Base-by-base conservation (phyloP, 1,140 invertebrate species). In the Panulirus ornatus region DNA sequence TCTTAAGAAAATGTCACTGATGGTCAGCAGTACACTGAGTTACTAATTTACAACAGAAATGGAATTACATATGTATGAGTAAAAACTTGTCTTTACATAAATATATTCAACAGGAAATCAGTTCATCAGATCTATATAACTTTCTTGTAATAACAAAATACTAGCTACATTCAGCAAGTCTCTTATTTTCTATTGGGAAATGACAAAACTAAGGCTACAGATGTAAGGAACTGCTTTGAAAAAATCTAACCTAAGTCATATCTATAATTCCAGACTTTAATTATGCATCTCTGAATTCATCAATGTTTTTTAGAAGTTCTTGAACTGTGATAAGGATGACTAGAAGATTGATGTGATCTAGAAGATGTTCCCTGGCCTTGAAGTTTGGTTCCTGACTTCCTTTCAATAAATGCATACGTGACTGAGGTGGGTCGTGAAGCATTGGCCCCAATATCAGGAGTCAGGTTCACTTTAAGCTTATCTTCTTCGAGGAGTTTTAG, bases 401-500 rank as follows among this genome's bases (percentile, higher is more conserved):
- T 36, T 51, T 88, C 85, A 70, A 88, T 88, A 36, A 88, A 88
- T 42, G 73, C 19, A 38, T 88, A 88, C 0, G 85, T 88, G 14
- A 88, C 85, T 22, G 85, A 88, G 54, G 85, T 88, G 3, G 85
- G 85, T 42, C 54, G 16, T 11, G 81, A 6, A 8, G 51, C 75
- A 2, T 27, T 44, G 19, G 42, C 87, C 0, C 87, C 87, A 22
- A 89, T 58, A 27, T 89, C 87, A 19, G 87, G 87, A 19, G 47
- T 75, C 0, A 89, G 79, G 66, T 76, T 30, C 8, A 89, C 44
- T n/a, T 82, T 75, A 0, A 89, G 66, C 19, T 27, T 42, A 22
- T 83, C 79, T 75, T 89, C 87, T 6, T 88, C 86, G 11, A 79
- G 63, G 16, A 71, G 63, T 40, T 89, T 89, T 16, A 89, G 42